Evolutionary conservation across 2,797 vertebrate species (phyloP), one percentile per base, ranked within the genome.

Genomic region (Hoplostethus mediterraneus): DNA sequence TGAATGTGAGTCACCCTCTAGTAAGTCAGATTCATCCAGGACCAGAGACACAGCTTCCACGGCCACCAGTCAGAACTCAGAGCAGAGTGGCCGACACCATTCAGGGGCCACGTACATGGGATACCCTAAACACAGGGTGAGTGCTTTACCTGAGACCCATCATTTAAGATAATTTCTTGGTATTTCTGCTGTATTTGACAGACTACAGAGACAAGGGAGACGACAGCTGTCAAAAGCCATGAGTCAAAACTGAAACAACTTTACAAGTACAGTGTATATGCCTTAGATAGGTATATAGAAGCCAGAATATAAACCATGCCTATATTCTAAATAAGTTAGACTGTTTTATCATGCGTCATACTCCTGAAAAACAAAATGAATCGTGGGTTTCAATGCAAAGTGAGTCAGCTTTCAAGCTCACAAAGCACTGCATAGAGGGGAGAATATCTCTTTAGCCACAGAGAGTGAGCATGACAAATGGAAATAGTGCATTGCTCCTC

Each of bases 1-100:
- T 0, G 83, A 87, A 28, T 93, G 85, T 2, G 92, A 93, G 69
- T 91, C 91, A 40, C 92, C 87, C 14, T 93, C 90, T 28, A 84
- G 81, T 54, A 93, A 90, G 79, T 93, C 93, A 0, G 91, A 92
- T 67, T 93, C 91, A 21, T 73, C 88, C 51, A 86, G 87, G 66
- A 60, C 73, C 67, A 86, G 85, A 79, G 91, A 93, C 49, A 80
- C 80, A 1, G 68, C 73, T 47, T 91, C 83, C 52, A 82, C 71
- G 5, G 67, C 71, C 28, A 88, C 84, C 67, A 89, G 89, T 64
- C 79, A 87, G 48, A 93, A 21, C 71, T 87, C 90, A 11, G 92
- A 92, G 73, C 92, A 84, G 49, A 86, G 87, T 25, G 68, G 82
- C 9, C 81, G 48, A 25, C 77, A 90, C 9, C 81, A 82, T 56